A percentile compares a stretch with the other conserved stretches of the same genome.
Evolutionary conservation across 1,140 invertebrate species (phyloP).

Genomic region (Tetramorium alpestre): DNA sequence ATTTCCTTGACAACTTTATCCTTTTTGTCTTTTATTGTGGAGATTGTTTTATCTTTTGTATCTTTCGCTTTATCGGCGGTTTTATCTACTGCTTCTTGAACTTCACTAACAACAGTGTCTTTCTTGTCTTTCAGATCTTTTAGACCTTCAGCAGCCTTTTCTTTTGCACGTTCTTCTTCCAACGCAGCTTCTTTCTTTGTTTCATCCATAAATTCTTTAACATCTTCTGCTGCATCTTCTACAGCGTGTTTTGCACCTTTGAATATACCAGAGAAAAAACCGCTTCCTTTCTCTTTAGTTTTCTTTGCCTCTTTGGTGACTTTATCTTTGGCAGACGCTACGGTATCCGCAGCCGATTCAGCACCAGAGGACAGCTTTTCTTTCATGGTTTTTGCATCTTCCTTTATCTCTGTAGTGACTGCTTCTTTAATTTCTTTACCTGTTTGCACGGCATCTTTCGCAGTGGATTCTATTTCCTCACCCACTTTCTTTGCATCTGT

Average conservation of each 20-base stretch:
- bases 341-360: neutral
- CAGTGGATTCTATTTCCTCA: neutral
- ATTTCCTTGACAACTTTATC: conserved; percentile 46
- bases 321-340: neutral
- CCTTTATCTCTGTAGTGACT: conserved; percentile 43
- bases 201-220: conserved; percentile 58
- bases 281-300: conserved; percentile 28
- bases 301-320: conserved; percentile 20
- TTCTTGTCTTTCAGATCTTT: conserved; percentile 58
- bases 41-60: conserved; percentile 50
- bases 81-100: conserved; percentile 6
- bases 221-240: conserved; percentile 77
- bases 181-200: neutral
- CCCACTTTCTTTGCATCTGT: conserved; percentile 51
- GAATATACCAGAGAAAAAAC: conserved; percentile 48
- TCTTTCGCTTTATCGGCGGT: conserved; percentile 58
- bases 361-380: conserved; percentile 48
- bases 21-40: conserved; percentile 17
- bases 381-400: conserved; percentile 51
- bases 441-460: neutral
- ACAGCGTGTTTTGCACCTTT: conserved; percentile 65
- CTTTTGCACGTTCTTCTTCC: conserved; percentile 63
- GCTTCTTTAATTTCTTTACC: conserved; percentile 49
- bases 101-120: neutral
- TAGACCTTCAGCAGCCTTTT: neutral